A percentile compares a stretch with the other conserved stretches of the same genome.
These are phyloP conservation scores for Heliocidaris erythrogramma DNA, from an alignment of 35 echinoderm and acorn worm genomes.

Conservation along the genomic window DNA sequence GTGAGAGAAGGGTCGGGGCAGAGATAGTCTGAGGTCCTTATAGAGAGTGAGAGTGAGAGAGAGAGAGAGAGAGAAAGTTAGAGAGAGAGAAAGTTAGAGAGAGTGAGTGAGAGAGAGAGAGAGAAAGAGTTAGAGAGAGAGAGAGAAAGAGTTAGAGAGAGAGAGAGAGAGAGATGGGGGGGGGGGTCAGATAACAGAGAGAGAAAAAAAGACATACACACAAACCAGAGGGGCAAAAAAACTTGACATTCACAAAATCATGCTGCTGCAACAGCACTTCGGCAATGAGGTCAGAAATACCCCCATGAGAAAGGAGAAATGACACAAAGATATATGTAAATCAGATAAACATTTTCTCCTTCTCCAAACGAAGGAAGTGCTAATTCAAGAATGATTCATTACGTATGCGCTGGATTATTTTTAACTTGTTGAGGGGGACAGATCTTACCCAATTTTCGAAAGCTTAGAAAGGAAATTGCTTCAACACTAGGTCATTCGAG, in stretches of 20 bases:
- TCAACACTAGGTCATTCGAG: background rate
- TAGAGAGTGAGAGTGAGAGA: no score
- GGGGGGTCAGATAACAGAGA: no score
- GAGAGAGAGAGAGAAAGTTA: no score
- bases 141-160: no score
- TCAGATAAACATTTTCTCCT: background rate
- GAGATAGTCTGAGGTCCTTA: no score
- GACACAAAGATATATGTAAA: background rate
- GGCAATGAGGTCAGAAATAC: background rate
- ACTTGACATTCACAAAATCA: background rate
- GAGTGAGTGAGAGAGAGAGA: no score
- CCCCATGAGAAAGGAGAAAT: background rate
- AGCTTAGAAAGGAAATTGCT: background rate
- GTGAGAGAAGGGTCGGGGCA: no score
- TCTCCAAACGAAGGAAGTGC: background rate
- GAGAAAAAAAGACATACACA: no score
- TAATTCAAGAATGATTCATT: background rate
- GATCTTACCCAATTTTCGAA: background rate
- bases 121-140: no score
- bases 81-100: no score
- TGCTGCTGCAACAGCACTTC: background rate
- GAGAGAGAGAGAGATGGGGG: no score
- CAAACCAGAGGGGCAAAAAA: background rate
- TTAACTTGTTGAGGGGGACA: background rate
- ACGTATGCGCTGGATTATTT: background rate